Evolutionary conservation across 2,113 vertebrate genomes (phyloP), one percentile per base, ranked within the genome.

Genomic region (Nanorana parkeri): DNA sequence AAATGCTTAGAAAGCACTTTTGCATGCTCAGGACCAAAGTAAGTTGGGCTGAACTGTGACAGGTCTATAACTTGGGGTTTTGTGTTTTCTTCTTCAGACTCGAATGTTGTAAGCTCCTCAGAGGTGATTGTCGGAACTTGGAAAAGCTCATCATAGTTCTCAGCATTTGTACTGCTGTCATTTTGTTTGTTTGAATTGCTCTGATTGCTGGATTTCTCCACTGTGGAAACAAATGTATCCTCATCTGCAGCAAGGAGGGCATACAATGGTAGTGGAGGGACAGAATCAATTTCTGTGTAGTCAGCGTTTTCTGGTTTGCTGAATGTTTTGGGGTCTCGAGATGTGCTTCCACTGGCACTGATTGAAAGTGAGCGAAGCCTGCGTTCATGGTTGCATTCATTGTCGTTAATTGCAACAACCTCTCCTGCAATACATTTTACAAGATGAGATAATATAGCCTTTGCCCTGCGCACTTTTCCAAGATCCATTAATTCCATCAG

Each of bases 371-470:
- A 98, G 68, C 95, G 91, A 29, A 96, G 87, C 8, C 95, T 95
- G 41, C 93, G 95, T 71, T 96, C 95, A 1, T 92, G 92, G 84
- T 90, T 95, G 66, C 87, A 74, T 68, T 91, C 89, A 47, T 84
- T 87, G 77, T 97, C 97, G 87, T 92, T 95, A 55, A 98, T n/a
- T 76, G 93, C 89, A 84, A 98, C 95, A 47, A 98, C 91, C 91
- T 99, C 98, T 67, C 98, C 97, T 67, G 98, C 98, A 87, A 99
- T 98, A 88, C 96, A 99, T 86, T 98, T 99, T 61, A 99, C 97
- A 72, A 99, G 89, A 88, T 99, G 98, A 4, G 97, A 96, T 32
- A 99, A 90, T 87, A 99, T 99, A 69, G 97, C 98, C 87, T 99
- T 99, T 85, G 96, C 95, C 86, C 97, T 94, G 66, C 90, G 91